Evolutionary conservation across 92 coral and sea anemone species (phyloP), one percentile per base, ranked within the genome.

Genomic region (Nematostella vectensis): DNA sequence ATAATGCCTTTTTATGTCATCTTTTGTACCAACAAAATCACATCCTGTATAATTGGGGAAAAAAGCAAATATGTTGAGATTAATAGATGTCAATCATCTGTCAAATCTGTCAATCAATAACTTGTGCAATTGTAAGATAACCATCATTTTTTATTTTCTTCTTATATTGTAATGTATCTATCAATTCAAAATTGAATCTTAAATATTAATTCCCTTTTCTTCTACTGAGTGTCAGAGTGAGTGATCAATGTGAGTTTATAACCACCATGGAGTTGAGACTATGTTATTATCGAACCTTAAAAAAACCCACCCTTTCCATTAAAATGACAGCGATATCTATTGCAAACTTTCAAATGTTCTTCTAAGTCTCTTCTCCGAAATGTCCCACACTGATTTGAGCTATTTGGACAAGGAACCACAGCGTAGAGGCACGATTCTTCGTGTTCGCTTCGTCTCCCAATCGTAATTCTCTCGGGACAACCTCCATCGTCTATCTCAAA

Each of bases 381-480:
- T 61, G 82, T 86, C 39, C 96, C 99, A 28, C 99, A 93, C 55
- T 93, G 96, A 59, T 93, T 93, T n/a, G 99, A 83, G 45, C 99
- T 93, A 63, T 93, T 93, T 0, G 99, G 96, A 44, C 99, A 93
- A 0, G 96, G 99, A 0, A 86, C 76, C 1, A 93, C 50, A 1
- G 88, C 99, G 26, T 69, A 93, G 4, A 59, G 75, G 22, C 99
- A 93, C 28, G 29, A 2, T 19, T 93, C 96, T 68, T 93, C 99
- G 47, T 93, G 99, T 1, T 82, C 96, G 0, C 25, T 37, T 27
- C 99, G 54, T 23, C 63, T 74, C 1, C 99, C 99, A 33, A 87
- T 64, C 17, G 87, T 54, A 27, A 93, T 78, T 27, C 43, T 79
- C 25, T 93, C 85, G 36, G 76, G 83, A 57, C 99, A 93, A 9